Conservation (phyloP, 2,113 vertebrate genomes). For the Bos indicus region DNA sequence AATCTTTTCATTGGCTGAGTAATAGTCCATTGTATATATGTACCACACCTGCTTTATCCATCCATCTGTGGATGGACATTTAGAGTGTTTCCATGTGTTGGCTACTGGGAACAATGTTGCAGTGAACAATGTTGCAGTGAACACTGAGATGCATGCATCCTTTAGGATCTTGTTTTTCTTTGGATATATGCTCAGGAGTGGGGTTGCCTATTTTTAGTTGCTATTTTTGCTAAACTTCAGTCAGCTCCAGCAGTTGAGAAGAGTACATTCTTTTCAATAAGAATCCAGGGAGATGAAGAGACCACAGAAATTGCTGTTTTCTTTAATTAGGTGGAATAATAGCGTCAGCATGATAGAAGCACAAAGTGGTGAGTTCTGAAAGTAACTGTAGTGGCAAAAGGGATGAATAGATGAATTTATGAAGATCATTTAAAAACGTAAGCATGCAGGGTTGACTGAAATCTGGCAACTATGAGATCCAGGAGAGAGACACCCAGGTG, state of each 20-base stretch:
- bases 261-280: neutral
- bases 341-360: slow-evolving; percentile 22
- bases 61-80: neutral
- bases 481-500: neutral
- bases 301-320: neutral
- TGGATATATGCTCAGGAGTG: neutral
- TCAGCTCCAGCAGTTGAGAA: neutral
- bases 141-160: neutral
- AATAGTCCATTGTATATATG: neutral
- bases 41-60: neutral
- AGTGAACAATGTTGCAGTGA: neutral
- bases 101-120: neutral
- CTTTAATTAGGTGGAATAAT: neutral
- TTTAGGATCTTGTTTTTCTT: neutral
- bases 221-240: slow-evolving; percentile 4
- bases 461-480: neutral
- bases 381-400: neutral
- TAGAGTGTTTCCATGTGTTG: neutral
- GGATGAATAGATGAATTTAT: neutral
- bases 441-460: neutral
- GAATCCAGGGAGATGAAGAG: neutral
- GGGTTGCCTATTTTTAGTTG: neutral
- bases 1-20: neutral
- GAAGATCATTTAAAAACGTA: neutral
- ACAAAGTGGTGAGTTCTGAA: neutral